phyloP scores from a whole-genome alignment of 1,140 invertebrate genomes.

The Akabosia matsudoensis region DNA sequence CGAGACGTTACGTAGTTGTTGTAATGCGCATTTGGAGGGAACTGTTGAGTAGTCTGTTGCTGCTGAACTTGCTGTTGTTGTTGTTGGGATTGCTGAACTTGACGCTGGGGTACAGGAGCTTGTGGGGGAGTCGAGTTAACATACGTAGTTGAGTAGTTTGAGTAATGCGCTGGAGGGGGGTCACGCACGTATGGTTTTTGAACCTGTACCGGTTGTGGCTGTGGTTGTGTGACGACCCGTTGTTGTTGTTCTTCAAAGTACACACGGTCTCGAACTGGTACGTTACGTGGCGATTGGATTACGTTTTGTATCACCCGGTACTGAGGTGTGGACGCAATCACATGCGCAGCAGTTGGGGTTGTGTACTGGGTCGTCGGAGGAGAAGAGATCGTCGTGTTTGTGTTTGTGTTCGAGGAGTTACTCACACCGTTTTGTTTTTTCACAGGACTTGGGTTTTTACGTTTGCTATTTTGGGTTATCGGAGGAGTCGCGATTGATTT shows the following conservation, averaged over 20 bases:
- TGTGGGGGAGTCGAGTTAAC: background rate
- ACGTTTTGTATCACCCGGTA: background rate
- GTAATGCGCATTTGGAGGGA: background rate
- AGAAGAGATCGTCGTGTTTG: background rate
- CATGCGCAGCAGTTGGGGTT: background rate
- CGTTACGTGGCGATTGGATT: background rate
- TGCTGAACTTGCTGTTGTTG: background rate
- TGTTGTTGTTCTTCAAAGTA: background rate
- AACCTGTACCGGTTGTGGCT: background rate
- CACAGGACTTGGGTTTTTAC: background rate
- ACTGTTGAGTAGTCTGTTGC: background rate
- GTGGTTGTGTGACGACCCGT: background rate
- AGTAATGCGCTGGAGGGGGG: too few species aligned
- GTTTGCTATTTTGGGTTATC: background rate
- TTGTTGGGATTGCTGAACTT: background rate
- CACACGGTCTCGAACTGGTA: background rate
- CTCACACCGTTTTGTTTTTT: background rate
- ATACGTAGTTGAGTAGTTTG: background rate
- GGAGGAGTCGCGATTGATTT: background rate
- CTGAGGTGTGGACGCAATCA: too few species aligned
- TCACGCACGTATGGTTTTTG: too few species aligned
- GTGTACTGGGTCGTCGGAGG: background rate
- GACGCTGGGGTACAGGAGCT: too few species aligned
- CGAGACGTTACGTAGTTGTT: background rate
- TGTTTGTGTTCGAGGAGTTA: background rate